Evolutionary conservation across 2,113 vertebrate genomes (phyloP).

Genomic region (Scortum barcoo): DNA sequence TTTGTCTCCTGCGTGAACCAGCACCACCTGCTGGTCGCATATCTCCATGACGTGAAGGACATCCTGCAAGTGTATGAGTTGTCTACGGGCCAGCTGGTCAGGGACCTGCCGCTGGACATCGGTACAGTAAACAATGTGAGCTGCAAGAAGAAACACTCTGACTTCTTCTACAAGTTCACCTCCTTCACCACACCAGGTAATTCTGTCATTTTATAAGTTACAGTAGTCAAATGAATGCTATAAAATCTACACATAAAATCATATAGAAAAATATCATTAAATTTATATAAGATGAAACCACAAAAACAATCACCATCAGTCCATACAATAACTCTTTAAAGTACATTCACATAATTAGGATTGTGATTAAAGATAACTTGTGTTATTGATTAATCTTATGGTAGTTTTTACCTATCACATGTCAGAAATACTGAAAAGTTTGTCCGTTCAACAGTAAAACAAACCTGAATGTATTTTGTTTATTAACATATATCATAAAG

Average conservation of each 20-base stretch:
- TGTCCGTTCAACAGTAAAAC: background rate
- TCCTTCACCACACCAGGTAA: constrained; percentile 85
- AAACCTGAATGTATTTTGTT: background rate
- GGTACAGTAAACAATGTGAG: constrained; percentile 82
- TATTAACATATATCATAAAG: background rate
- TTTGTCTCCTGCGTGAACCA: constrained; percentile 84
- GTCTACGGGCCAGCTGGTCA: constrained; percentile 63
- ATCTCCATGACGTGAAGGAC: constrained; percentile 84
- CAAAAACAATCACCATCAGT: background rate
- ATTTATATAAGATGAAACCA: too few relatives aligned
- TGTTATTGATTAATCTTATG: background rate
- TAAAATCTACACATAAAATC: background rate
- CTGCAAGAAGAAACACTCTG: constrained; percentile 84
- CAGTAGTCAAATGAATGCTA: background rate
- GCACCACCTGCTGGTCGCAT: constrained; percentile 83
- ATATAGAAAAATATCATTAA: background rate
- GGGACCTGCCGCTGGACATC: constrained; percentile 80
- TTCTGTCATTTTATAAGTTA: background rate
- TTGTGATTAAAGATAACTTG: background rate
- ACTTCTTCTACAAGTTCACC: constrained; percentile 86
- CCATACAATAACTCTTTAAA: background rate
- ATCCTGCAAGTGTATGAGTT: constrained; percentile 82
- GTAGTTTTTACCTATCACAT: background rate
- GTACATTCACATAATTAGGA: background rate
- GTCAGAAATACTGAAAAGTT: background rate